These are phyloP conservation scores for Tholera decimalis DNA, from an alignment of 2,888 invertebrate genomes.

Conservation along the genomic window DNA sequence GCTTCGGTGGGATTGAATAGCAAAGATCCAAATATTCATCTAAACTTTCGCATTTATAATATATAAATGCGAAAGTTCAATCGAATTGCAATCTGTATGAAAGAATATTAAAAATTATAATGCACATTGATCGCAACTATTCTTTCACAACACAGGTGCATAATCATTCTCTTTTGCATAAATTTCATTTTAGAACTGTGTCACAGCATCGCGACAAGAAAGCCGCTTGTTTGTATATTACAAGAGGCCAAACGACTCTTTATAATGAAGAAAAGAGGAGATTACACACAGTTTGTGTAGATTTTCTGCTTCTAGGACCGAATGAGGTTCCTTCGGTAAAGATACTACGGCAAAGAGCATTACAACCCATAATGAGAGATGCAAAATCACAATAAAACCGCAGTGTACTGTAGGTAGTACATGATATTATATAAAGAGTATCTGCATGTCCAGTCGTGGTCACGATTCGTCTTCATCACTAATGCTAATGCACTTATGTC, in stretches of 20 bases:
- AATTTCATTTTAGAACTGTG: neutral
- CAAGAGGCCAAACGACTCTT: no score
- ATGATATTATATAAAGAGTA: slow-evolving; percentile 25
- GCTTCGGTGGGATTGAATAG: no score
- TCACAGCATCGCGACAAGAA: neutral
- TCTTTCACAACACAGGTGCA: slow-evolving; percentile 2
- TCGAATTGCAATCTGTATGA: no score
- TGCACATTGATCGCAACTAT: no score
- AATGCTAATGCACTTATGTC: slow-evolving; percentile 14
- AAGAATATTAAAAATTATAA: no score
- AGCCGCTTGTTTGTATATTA: no score
- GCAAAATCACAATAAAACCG: slow-evolving; percentile 24
- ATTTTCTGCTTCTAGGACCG: neutral
- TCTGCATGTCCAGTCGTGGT: slow-evolving; percentile 16
- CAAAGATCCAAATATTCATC: no score
- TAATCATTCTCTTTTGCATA: neutral
- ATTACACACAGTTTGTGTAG: neutral
- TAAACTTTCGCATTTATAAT: no score
- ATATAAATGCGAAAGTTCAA: no score
- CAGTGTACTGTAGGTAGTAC: slow-evolving; percentile 13
- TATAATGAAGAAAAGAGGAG: neutral
- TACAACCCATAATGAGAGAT: neutral
- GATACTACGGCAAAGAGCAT: neutral
- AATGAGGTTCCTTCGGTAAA: neutral
- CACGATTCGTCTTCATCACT: slow-evolving; percentile 30